Base-by-base conservation (phyloP, 92 coral and sea anemone genomes). In the Pocillopora meandrina region DNA sequence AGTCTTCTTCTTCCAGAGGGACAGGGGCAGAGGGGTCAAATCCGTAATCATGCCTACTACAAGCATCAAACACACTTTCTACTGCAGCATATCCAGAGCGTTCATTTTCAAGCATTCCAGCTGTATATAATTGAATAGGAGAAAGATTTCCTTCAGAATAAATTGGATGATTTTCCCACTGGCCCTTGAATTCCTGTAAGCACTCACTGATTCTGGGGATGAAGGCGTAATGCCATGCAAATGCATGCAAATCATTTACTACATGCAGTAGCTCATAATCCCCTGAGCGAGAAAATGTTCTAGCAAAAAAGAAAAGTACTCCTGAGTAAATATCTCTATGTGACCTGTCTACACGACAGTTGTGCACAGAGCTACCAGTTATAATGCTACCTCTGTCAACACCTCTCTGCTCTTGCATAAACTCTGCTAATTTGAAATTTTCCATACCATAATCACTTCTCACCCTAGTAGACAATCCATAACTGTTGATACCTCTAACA, bases 141-240 rank as follows among this genome's bases (percentile, higher is more conserved):
- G 93, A 79, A 63, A 35, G 75, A 26, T 91, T 91, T 13, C 55
- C 56, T 65, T 91, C 90, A 19, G 91, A 80, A 74, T 90, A 88
- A 0, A 85, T 10, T 17, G 89, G 89, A 60, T 85, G 89, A 58
- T 75, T 73, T 17, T 89, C 26, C 92, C 85, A 88, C 82, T 84
- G 91, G 31, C 61, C 71, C 56, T 56, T 80, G 36, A 91, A 88
- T 49, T 87, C 90, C 65, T 79, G 19, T 18, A 87, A 70, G n/a
- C 77, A 91, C 74, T 65, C 80, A 59, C 88, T 88, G 56, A 91
- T 91, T 65, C 86, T 83, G 42, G 75, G 77, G 20, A 84, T 57
- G 74, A 20, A 82, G 56, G 86, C 62, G 47, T 17, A 85, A 74
- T 89, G 89, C 35, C 85, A 64, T 47, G 89, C 83, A 79, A 72